Evolutionary conservation across 2,888 invertebrate genomes (phyloP).

Genomic region (Aphelenchoides bicaudatus): DNA sequence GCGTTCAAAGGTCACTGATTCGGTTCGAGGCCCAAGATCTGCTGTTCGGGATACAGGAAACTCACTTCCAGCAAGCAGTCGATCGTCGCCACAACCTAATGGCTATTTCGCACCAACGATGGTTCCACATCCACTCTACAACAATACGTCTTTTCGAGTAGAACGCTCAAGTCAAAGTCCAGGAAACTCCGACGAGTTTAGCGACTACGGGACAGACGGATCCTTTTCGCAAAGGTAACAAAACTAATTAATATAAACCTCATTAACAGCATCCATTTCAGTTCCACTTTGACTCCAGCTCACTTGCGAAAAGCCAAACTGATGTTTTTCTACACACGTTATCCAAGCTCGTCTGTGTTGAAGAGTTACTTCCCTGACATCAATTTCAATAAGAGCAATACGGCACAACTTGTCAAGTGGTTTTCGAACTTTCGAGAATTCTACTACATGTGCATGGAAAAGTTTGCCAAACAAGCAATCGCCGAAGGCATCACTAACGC

Average conservation of each 20-base stretch:
- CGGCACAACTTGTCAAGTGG: slow-evolving; percentile 99
- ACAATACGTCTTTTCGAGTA: slow-evolving; percentile 33
- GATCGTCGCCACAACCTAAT: slow-evolving; percentile 32
- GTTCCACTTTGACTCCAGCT: slow-evolving; percentile 94
- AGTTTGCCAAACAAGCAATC: slow-evolving; percentile 94
- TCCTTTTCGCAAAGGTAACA: slow-evolving; percentile 37
- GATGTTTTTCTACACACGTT: slow-evolving; percentile 99
- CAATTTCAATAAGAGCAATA: slow-evolving; percentile 99
- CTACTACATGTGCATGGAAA: slow-evolving; percentile 99
- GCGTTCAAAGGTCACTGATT: slow-evolving; percentile 48
- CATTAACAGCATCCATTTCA: slow-evolving; percentile 21
- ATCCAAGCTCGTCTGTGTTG: slow-evolving; percentile 95
- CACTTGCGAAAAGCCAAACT: slow-evolving; percentile 99
- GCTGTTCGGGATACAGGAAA: slow-evolving; percentile 31
- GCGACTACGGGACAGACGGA: slow-evolving; percentile 44
- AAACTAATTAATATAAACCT: too few species aligned
- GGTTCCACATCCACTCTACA: slow-evolving; percentile 54
- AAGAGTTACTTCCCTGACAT: slow-evolving; percentile 99
- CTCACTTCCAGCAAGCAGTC: slow-evolving; percentile 29
- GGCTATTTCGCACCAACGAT: slow-evolving; percentile 49
- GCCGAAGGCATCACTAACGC: slow-evolving; percentile 89
- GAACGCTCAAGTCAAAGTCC: slow-evolving; percentile 44
- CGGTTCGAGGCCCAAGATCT: slow-evolving; percentile 40
- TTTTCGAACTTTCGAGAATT: slow-evolving; percentile 99
- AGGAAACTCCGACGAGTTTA: slow-evolving; percentile 45